These are phyloP conservation scores for Pammene aurita DNA, from an alignment of 2,888 invertebrate genomes.

Conservation along the genomic window DNA sequence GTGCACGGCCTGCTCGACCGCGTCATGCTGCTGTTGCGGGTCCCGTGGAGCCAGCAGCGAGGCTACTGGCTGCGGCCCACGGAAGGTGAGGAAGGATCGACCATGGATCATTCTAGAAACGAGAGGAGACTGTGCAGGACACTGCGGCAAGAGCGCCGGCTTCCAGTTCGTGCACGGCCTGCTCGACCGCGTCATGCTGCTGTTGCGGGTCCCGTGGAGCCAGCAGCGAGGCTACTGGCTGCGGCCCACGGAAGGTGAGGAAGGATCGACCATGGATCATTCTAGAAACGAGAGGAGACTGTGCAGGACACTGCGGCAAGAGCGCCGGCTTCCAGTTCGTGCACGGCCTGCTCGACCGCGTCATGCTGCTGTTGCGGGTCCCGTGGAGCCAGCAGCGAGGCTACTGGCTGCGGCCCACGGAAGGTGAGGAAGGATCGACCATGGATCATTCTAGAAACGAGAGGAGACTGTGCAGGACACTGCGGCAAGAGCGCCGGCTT, in stretches of 20 bases:
- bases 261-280: background rate
- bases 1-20: conserved; percentile 98
- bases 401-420: conserved; percentile 88
- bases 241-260: conserved; percentile 87
- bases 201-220: conserved; percentile 89
- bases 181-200: conserved; percentile 94
- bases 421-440: no score
- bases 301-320: conserved; percentile 96
- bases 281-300: conserved; percentile 92
- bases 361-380: conserved; percentile 92
- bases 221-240: conserved; percentile 88
- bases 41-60: conserved; percentile 83
- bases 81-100: conserved; percentile 84
- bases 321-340: conserved; percentile 97
- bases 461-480: conserved; percentile 95
- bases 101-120: conserved; percentile 84
- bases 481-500: conserved; percentile 96
- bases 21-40: conserved; percentile 92
- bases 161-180: conserved; percentile 99
- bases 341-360: conserved; percentile 96
- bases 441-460: conserved; percentile 91
- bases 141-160: conserved; percentile 96
- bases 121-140: conserved; percentile 94
- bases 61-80: conserved; percentile 90
- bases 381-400: conserved; percentile 87